These are phyloP conservation scores for Prosopocoilus inquinatus DNA, from an alignment of 2,888 invertebrate genomes.

Conservation along the genomic window DNA sequence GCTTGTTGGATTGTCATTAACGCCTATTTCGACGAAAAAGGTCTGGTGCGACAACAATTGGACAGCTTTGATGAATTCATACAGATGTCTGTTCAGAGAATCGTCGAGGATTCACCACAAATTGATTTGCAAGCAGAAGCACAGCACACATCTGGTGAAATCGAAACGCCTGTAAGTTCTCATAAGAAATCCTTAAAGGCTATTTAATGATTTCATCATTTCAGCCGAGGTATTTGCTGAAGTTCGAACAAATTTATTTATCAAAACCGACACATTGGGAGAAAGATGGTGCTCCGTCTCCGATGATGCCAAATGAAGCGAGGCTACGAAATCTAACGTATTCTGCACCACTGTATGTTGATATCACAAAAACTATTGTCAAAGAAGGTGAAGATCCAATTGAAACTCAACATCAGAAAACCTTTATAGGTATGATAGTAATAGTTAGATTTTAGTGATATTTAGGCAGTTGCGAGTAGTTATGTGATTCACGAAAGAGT, in stretches of 20 bases:
- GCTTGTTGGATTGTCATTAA: slow-evolving; percentile 99
- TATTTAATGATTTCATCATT: slow-evolving; percentile 24
- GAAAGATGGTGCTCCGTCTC: slow-evolving; percentile 98
- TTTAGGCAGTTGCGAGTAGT: neutral
- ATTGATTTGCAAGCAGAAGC: slow-evolving; percentile 98
- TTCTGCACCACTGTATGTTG: slow-evolving; percentile 97
- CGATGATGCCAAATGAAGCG: slow-evolving; percentile 99
- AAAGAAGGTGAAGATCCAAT: slow-evolving; percentile 88
- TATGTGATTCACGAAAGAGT: neutral
- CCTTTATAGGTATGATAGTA: slow-evolving; percentile 59
- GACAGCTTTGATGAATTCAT: slow-evolving; percentile 99
- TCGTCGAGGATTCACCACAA: slow-evolving; percentile 98
- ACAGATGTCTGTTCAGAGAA: slow-evolving; percentile 99
- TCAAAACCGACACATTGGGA: slow-evolving; percentile 99
- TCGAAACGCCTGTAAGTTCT: slow-evolving; percentile 72
- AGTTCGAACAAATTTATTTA: slow-evolving; percentile 98
- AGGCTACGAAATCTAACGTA: slow-evolving; percentile 95
- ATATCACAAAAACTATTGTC: slow-evolving; percentile 94
- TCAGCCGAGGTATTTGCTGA: slow-evolving; percentile 85
- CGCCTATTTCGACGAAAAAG: slow-evolving; percentile 99
- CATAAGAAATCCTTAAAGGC: neutral
- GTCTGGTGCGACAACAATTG: slow-evolving; percentile 96
- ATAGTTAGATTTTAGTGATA: neutral
- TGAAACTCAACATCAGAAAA: slow-evolving; percentile 76
- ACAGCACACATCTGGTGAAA: slow-evolving; percentile 91